A percentile compares a stretch with the other conserved stretches of the same genome.
These are phyloP conservation scores for Urocolius indicus DNA, from an alignment of 2,113 vertebrate genomes.

Conservation along the genomic window DNA sequence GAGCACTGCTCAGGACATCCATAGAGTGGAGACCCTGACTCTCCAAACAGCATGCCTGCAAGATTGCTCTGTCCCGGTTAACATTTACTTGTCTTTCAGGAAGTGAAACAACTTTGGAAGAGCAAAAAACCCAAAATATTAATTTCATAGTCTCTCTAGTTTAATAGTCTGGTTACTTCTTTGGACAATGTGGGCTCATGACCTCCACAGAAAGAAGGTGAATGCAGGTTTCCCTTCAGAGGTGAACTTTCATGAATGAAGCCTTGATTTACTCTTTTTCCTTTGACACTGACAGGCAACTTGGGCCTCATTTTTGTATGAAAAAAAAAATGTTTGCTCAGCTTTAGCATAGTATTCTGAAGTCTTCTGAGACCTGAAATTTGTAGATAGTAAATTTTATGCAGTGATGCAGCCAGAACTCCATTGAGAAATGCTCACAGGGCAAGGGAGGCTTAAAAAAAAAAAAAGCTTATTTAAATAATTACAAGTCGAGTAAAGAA, in stretches of 20 bases:
- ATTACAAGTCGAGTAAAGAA: not conserved
- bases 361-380: not conserved
- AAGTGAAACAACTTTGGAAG: not conserved
- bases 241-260: not conserved
- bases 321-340: not conserved
- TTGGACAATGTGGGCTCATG: not conserved
- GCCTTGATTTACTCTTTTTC: not conserved
- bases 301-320: not conserved
- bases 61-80: not conserved
- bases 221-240: not conserved
- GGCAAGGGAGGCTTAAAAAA: not conserved
- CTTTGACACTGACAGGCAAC: not conserved
- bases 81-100: not conserved
- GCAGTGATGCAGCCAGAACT: not conserved
- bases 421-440: not conserved
- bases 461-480: not conserved
- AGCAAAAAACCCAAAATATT: not conserved
- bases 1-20: not conserved
- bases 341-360: not conserved
- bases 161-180: not conserved
- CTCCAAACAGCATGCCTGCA: rapidly evolving
- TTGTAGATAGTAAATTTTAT: not conserved
- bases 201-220: not conserved
- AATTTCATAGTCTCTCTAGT: not conserved
- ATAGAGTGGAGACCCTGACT: not conserved